Evolutionary conservation across 2,113 vertebrate genomes (phyloP), one percentile per base, ranked within the genome.

Genomic region (Corythaeola cristata): DNA sequence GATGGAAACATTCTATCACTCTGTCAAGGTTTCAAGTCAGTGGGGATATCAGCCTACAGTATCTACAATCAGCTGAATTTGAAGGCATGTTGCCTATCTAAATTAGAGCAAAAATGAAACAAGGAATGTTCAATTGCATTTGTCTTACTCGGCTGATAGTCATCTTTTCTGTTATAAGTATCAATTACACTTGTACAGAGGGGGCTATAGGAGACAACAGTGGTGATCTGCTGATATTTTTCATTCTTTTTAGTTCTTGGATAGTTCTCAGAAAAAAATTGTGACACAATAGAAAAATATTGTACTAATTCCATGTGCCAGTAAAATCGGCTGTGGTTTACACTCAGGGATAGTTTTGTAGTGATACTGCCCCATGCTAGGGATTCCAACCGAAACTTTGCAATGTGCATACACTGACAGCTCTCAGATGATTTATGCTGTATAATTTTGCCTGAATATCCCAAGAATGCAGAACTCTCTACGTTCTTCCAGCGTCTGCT

Each of bases 191-290:
- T 78, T 98, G 98, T 88, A 98, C 91, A 56, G 97, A 97, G 9
- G 98, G 98, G 27, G 97, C 98, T 68, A 97, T 97, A 32, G 98
- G 97, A 41, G 98, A 98, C 92, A 98, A 97, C 97, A 98, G 98
- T 5, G 97, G 98, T 15, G 98, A 98, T 41, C 98, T 97, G 80
- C 98, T 99, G 66, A 98, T 60, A 28, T 98, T 98, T 96, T 99
- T 98, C 86, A 98, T 96, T 85, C 97, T 97, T 90, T 98, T 99
- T 93, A 99, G 97, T 69, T 98, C 97, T 82, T 98, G 97, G 68
- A 98, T 97, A 47, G 98, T 97, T 93, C 91, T 94, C 69, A 98
- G 98, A 90, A 98, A 98, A 32, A 98, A 5, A 5, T 98, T 98
- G 97, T 15, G 37, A 33, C 21, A 26, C 13, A 80, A 72, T 21